Conservation (phyloP, 2,888 invertebrate species). For the Cheilosia grossa region DNA sequence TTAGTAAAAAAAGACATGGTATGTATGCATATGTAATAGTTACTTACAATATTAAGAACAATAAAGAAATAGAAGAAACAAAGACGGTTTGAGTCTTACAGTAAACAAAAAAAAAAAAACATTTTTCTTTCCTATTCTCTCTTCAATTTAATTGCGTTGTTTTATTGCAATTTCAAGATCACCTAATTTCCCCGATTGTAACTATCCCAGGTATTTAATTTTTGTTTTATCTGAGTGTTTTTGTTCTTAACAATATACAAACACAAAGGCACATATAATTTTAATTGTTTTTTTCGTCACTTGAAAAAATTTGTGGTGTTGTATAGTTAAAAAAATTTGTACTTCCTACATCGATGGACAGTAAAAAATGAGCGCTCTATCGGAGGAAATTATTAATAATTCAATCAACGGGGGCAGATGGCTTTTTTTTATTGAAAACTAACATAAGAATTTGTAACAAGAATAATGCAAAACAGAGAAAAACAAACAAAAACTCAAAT, state of each 20-base stretch:
- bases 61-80: too few relatives aligned
- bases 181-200: too few relatives aligned
- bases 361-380: constrained; percentile 4
- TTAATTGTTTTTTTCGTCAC: neutral
- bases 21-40: too few relatives aligned
- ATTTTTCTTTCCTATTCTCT: too few relatives aligned
- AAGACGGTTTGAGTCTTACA: too few relatives aligned
- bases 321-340: constrained; percentile 35
- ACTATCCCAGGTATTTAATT: too few relatives aligned
- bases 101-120: too few relatives aligned
- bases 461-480: neutral
- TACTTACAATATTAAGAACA: too few relatives aligned
- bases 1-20: too few relatives aligned
- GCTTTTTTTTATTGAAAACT: neutral
- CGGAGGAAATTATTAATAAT: neutral
- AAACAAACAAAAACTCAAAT: neutral
- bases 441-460: neutral
- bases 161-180: too few relatives aligned
- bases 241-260: constrained; percentile 1
- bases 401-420: neutral
- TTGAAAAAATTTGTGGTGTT: constrained; percentile 20
- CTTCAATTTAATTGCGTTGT: too few relatives aligned
- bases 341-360: constrained; percentile 47
- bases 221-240: too few relatives aligned
- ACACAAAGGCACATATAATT: constrained; percentile 55